Base-by-base conservation (phyloP, 2,113 vertebrate species). In the Labeo rohita region DNA sequence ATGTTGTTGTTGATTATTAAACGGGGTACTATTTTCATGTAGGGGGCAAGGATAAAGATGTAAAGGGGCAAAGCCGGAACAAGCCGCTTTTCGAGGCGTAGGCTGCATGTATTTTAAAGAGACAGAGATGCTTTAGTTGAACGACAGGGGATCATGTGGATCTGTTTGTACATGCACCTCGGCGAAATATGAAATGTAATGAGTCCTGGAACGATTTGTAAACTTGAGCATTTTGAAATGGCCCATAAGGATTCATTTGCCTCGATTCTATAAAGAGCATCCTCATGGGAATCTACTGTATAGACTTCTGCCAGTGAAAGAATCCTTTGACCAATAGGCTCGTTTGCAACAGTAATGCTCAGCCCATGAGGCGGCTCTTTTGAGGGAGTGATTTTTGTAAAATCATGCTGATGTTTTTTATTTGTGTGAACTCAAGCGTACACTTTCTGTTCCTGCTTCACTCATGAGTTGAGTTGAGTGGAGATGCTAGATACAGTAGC, bases 21-120 rank as follows among this genome's bases (percentile, higher is more conserved):
- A 13, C 45, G 9, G 66, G 92, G 93, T 85, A 94, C 95, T 95
- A 95, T 88, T 94, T 95, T 92, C 66, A 90, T 88, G 82, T 85
- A 84, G 81, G 86, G 94, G 77, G 94, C 92, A 95, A 91, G 92
- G 94, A 96, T 94, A 93, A 75, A 90, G 93, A 91, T 91, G 94
- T 94, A 92, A 94, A 90, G 90, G 81, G 94, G 92, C 93, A 91
- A 91, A 95, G 94, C 95, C 95, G 95, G 95, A 95, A 95, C 94
- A 92, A 95, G 94, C 95, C 94, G 95, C 95, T 95, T 96, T 94
- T 95, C 92, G 94, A 96, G 95, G 95, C 94, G 95, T 96, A 92
- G 95, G 94, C 93, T 92, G 90, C 73, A 83, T 90, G 87, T 56
- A n/a, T 88, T 92, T 95, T 95, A 95, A 95, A 95, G 94, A 92